Conservation (phyloP, 2,113 vertebrate genomes). For the Rissa tridactyla region DNA sequence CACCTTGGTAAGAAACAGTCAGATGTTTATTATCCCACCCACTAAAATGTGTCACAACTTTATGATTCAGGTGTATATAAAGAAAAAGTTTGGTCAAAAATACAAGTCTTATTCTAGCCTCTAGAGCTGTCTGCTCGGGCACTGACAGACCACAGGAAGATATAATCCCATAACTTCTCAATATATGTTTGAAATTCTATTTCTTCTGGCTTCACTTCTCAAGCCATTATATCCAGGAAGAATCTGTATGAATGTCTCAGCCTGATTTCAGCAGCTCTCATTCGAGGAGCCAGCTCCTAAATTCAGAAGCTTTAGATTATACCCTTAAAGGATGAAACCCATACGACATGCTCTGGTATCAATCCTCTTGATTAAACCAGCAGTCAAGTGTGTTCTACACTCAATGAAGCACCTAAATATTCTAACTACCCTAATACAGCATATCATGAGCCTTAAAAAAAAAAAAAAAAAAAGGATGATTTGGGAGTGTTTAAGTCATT, state of each 20-base stretch:
- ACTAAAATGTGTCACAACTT: neutral
- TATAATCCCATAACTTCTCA: neutral
- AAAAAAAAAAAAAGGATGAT: neutral
- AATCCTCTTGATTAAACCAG: neutral
- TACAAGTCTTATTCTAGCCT: neutral
- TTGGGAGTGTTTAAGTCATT: neutral
- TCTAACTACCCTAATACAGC: neutral
- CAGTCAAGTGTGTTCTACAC: neutral
- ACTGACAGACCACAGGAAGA: neutral
- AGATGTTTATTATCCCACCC: neutral
- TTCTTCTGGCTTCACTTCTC: neutral
- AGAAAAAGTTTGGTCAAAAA: neutral
- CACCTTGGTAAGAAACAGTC: neutral
- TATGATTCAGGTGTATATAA: neutral
- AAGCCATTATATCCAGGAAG: neutral
- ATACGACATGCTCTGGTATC: neutral
- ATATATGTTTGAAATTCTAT: neutral
- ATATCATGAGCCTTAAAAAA: neutral
- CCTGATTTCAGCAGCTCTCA: neutral
- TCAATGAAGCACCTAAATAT: neutral
- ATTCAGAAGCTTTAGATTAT: neutral
- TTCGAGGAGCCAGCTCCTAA: neutral
- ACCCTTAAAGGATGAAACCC: neutral
- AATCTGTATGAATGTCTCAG: neutral
- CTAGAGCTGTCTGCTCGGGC: neutral